These are phyloP conservation scores for Anolis apletophallus DNA, from an alignment of 2,797 vertebrate species.

Conservation along the genomic window DNA sequence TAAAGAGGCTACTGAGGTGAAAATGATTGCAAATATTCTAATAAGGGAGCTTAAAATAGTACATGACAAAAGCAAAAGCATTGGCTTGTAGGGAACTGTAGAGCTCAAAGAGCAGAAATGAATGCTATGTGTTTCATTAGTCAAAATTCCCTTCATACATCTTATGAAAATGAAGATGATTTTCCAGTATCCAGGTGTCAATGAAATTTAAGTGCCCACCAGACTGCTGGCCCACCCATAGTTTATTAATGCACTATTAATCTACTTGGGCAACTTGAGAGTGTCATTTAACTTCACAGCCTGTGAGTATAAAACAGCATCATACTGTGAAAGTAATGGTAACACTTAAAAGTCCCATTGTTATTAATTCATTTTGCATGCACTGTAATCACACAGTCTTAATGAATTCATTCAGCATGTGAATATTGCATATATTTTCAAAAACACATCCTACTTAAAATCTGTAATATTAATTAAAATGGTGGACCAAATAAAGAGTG, in stretches of 20 bases:
- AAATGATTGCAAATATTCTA: background rate
- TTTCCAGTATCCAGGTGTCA: constrained; percentile 65
- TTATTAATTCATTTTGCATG: constrained; percentile 85
- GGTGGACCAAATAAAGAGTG: constrained; percentile 60
- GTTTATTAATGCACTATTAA: constrained; percentile 82
- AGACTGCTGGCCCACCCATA: constrained; percentile 73
- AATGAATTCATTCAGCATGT: constrained; percentile 80
- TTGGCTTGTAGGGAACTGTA: too few relatives aligned
- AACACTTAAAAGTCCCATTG: constrained; percentile 81
- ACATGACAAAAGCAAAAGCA: background rate
- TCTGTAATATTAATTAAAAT: constrained; percentile 72
- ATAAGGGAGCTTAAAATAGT: background rate
- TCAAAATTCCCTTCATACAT: constrained; percentile 57
- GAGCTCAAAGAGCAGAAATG: constrained; percentile 8
- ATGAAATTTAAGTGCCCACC: constrained; percentile 74
- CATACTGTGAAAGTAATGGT: constrained; percentile 82
- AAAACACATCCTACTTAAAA: constrained; percentile 66
- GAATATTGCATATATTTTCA: constrained; percentile 75
- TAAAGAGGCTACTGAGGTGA: background rate
- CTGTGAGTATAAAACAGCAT: constrained; percentile 78
- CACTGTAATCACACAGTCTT: constrained; percentile 81
- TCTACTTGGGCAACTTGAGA: constrained; percentile 76
- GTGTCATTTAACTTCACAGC: constrained; percentile 80
- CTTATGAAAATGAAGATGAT: constrained; percentile 69
- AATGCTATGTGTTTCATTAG: constrained; percentile 56